phyloP scores from a whole-genome alignment of 2,797 vertebrate genomes.

The Coracias cyanogaster region DNA sequence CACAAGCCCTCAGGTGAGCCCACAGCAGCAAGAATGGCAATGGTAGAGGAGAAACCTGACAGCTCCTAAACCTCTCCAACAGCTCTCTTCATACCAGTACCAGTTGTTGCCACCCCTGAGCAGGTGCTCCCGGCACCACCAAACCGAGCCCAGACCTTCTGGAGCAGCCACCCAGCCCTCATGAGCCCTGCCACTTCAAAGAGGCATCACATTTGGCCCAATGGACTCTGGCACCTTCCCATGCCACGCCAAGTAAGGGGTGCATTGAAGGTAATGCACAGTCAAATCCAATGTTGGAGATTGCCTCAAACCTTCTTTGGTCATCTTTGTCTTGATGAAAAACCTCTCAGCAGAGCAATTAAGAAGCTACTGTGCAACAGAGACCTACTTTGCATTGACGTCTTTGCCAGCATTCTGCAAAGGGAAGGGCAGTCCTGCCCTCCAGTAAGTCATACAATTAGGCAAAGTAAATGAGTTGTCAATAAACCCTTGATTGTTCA shows the following conservation, averaged over 20 bases:
- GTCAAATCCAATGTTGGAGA: background rate
- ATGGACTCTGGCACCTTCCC: background rate
- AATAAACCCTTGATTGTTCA: conserved; percentile 10
- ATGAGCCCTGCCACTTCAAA: background rate
- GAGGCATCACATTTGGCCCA: background rate
- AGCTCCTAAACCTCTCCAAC: background rate
- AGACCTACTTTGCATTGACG: background rate
- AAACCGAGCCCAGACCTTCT: background rate
- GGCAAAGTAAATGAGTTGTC: conserved; percentile 12
- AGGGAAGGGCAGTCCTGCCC: background rate
- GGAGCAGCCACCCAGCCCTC: background rate
- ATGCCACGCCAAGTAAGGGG: background rate
- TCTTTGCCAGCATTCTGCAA: background rate
- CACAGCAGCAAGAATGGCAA: rapidly evolving
- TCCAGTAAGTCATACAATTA: background rate
- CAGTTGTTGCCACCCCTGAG: background rate
- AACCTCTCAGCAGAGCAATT: background rate
- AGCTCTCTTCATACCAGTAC: background rate
- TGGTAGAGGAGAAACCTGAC: background rate
- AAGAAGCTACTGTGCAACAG: background rate
- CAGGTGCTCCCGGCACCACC: background rate
- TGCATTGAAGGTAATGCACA: background rate
- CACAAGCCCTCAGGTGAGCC: background rate
- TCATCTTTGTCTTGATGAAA: background rate
- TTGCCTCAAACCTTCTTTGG: background rate